Percentiles rank a stretch among this genome's conserved stretches.
Evolutionary conservation across 2,797 vertebrate genomes (phyloP).

Genomic region (Xenentodon cancila): DNA sequence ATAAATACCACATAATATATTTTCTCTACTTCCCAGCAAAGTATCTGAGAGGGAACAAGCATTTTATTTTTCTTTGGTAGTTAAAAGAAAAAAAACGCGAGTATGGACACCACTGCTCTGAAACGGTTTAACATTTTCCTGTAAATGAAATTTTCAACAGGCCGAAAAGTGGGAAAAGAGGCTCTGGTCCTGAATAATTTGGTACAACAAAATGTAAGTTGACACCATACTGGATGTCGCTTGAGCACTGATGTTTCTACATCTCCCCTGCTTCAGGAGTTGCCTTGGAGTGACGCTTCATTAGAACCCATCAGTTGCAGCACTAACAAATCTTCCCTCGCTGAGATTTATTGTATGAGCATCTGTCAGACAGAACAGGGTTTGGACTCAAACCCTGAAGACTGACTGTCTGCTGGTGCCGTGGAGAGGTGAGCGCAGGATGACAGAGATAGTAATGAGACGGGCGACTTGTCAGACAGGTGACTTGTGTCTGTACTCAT

Average conservation of each 20-base stretch:
- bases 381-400: slow-evolving; percentile 3
- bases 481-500: slow-evolving; percentile 12
- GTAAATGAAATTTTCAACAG: slow-evolving; percentile 13
- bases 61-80: too few relatives aligned
- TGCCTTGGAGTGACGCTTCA: slow-evolving; percentile 37
- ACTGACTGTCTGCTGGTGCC: slow-evolving; percentile 4
- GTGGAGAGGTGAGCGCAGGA: slow-evolving; percentile 3
- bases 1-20: background rate
- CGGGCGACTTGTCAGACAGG: slow-evolving; percentile 19
- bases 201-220: slow-evolving; percentile 46
- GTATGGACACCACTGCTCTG: too few relatives aligned
- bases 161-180: slow-evolving; percentile 1
- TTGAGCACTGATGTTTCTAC: background rate
- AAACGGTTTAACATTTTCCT: background rate
- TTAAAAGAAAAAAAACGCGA: too few relatives aligned
- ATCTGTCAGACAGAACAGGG: slow-evolving; percentile 26
- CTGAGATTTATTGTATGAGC: slow-evolving; percentile 2
- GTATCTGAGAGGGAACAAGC: too few relatives aligned
- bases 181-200: slow-evolving; percentile 45
- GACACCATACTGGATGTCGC: slow-evolving; percentile 37
- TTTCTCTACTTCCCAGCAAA: too few relatives aligned
- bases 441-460: slow-evolving; percentile 33
- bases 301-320: slow-evolving; percentile 49
- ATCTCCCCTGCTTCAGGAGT: slow-evolving; percentile 23
- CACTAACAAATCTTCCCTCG: slow-evolving; percentile 16